phyloP scores from a whole-genome alignment of 2,113 vertebrate genomes.

The Pelmatolapia mariae region DNA sequence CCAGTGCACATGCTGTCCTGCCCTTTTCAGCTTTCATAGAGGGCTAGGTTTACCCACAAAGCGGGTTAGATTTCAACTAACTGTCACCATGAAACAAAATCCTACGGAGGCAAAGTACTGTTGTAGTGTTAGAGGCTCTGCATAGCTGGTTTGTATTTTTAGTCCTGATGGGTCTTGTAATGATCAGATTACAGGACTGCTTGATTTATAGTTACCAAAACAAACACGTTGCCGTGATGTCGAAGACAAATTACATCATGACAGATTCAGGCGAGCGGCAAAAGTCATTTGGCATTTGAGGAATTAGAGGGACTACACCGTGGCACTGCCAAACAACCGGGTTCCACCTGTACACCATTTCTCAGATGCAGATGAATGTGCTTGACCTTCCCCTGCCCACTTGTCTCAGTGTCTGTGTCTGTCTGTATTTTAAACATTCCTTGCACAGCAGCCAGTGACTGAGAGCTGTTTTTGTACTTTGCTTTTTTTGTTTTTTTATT shows the following conservation, averaged over 20 bases:
- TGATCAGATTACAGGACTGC: conserved; percentile 31
- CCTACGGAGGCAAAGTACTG: neutral
- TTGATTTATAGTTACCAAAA: conserved; percentile 12
- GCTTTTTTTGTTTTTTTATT: neutral
- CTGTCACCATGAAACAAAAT: conserved; percentile 26
- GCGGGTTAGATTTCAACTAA: conserved; percentile 18
- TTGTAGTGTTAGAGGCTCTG: neutral
- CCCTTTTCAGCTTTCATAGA: neutral
- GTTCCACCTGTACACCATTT: conserved; percentile 17
- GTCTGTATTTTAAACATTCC: conserved; percentile 13
- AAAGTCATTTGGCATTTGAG: neutral
- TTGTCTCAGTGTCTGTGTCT: neutral
- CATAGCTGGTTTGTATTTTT: conserved; percentile 24
- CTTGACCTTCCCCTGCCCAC: conserved; percentile 9
- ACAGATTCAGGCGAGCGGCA: neutral
- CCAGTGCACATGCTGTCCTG: neutral
- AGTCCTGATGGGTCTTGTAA: neutral
- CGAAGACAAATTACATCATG: neutral
- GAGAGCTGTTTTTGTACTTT: neutral
- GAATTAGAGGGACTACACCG: neutral
- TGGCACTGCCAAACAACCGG: neutral
- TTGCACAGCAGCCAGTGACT: neutral
- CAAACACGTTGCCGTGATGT: conserved; percentile 5
- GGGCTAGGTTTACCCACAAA: conserved; percentile 10
- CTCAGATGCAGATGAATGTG: neutral